Evolutionary conservation across 1,140 invertebrate species (phyloP).

Genomic region (Euglossa dilemma): DNA sequence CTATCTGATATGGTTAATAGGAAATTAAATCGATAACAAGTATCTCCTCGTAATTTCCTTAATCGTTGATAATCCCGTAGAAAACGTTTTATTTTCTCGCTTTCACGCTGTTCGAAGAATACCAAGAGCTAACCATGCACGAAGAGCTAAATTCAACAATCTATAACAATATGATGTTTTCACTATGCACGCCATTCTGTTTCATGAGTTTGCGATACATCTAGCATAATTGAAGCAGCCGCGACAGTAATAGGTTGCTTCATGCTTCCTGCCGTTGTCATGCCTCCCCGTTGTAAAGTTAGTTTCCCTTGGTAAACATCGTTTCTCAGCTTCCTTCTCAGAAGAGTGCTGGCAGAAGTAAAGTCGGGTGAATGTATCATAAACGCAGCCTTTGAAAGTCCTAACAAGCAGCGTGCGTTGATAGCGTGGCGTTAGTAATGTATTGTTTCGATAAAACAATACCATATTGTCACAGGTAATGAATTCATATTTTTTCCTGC

Average conservation of each 20-base stretch:
- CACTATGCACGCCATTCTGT: neutral
- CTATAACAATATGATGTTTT: neutral
- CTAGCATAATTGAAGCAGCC: neutral
- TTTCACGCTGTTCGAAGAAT: neutral
- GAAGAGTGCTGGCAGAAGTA: neutral
- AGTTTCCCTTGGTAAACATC: neutral
- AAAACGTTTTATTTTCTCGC: neutral
- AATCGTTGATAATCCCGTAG: neutral
- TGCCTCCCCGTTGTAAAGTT: neutral
- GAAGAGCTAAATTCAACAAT: neutral
- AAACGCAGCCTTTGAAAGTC: constrained; percentile 17
- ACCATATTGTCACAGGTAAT: constrained; percentile 12
- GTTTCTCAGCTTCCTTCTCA: neutral
- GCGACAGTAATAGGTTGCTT: neutral
- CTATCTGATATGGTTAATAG: no score
- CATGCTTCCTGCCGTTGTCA: neutral
- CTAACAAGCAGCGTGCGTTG: neutral
- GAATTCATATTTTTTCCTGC: constrained; percentile 6
- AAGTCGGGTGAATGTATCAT: constrained; percentile 6
- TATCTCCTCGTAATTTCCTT: no score
- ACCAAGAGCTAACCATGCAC: no score
- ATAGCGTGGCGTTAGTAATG: neutral
- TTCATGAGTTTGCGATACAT: neutral
- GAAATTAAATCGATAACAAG: no score
- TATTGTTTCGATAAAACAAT: constrained; percentile 12